Base-by-base conservation (phyloP, 2,113 vertebrate genomes). In the Vidua chalybeata region DNA sequence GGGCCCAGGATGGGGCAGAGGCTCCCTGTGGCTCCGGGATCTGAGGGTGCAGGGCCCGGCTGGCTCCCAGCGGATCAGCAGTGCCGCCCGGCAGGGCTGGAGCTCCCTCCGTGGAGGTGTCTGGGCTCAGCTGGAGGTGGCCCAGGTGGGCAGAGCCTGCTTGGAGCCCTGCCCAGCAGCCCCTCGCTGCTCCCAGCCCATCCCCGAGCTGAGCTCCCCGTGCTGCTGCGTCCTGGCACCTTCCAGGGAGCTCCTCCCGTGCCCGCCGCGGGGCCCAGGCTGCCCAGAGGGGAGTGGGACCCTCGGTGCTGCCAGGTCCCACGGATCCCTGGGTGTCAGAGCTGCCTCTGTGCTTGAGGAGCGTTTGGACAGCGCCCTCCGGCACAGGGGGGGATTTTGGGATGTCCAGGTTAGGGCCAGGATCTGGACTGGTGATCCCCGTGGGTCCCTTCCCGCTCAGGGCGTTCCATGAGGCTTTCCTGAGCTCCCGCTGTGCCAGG, bases 301-400 rank as follows among this genome's bases (percentile, higher is more conserved):
- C 28, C 66, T 55, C 15, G 30, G 51, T 33, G 48, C 69, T 41
- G 39, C 56, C 30, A 2, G 45, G 27, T 18, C 3, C 59, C 33
- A 2, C 0, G 0, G 3, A 4, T 15, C 52, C 28, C 35, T 10
- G 46, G 15, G 0, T 15, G 5, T 23, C 7, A 0, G 2, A 6
- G 15, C 11, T 3, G 1, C 24, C 41, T 31, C 68, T 8, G 0
- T 2, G 39, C 56, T 33, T 27, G 2, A 22, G 54, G 35, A 28
- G 45, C 20, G 2, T 14, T 46, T 11, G 69, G 49, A 11, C 39
- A 37, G 1, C 0, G 4, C 55, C 56, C 56, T 26, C 21, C 0
- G 8, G 68, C 39, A 22, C 48, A 6, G 39, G 23, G 6, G 6
- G 58, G 81, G 81, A 23, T 37, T 55, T 46, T 46, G 69, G 69